Evolutionary conservation across 2,888 invertebrate species (phyloP).

Genomic region (Drosophila meridionalis): DNA sequence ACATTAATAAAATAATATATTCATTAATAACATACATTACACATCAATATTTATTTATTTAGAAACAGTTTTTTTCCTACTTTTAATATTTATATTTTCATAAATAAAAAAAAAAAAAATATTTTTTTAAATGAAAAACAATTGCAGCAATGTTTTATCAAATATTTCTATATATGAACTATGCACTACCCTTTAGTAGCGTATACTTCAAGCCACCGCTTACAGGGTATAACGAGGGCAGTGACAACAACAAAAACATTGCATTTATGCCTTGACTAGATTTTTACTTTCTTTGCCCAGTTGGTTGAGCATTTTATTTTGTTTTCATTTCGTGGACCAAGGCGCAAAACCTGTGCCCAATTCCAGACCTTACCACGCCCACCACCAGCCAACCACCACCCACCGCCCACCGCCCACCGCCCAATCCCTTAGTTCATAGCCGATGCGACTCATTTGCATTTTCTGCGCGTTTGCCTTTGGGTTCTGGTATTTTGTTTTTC

Average conservation of each 20-base stretch:
- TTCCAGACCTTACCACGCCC: slow-evolving; percentile 2
- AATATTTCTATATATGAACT: not conserved
- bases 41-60: too few relatives aligned
- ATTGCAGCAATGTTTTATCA: too few relatives aligned
- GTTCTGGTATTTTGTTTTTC: slow-evolving; percentile 35
- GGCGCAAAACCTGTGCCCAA: slow-evolving; percentile 20
- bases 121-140: too few relatives aligned
- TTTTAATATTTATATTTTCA: too few relatives aligned
- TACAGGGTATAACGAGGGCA: slow-evolving; percentile 13
- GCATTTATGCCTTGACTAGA: slow-evolving; percentile 44
- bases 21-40: too few relatives aligned
- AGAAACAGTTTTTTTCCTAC: too few relatives aligned
- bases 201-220: too few relatives aligned
- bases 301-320: slow-evolving; percentile 44
- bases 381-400: not conserved
- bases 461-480: slow-evolving; percentile 63
- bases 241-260: slow-evolving; percentile 47
- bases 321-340: slow-evolving; percentile 66
- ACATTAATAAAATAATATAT: too few relatives aligned
- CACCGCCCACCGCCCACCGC: slow-evolving; percentile 9
- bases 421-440: slow-evolving; percentile 34
- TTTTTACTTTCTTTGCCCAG: slow-evolving; percentile 34
- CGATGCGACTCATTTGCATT: slow-evolving; percentile 76
- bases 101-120: too few relatives aligned
- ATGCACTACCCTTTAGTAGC: not conserved